phyloP scores from a whole-genome alignment of 2,797 vertebrate genomes.

The Choloepus didactylus region DNA sequence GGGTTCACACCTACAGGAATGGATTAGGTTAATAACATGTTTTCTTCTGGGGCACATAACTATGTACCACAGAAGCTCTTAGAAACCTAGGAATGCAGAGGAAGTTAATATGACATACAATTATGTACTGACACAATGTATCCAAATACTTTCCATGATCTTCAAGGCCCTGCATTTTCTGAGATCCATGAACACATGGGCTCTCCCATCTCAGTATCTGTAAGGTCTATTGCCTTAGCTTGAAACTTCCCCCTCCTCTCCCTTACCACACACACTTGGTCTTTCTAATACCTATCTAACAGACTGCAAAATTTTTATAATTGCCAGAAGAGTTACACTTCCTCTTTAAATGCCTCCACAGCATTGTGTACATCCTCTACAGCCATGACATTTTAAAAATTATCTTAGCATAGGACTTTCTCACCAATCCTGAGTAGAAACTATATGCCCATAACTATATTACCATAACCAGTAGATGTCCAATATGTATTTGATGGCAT shows the following conservation, averaged over 20 bases:
- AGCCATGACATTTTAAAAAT: background rate
- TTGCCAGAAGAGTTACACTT: background rate
- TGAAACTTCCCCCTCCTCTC: background rate
- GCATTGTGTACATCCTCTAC: background rate
- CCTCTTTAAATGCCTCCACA: background rate
- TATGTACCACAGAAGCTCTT: background rate
- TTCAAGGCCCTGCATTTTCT: background rate
- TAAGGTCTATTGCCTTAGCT: background rate
- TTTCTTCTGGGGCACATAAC: too few species aligned
- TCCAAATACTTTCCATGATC: background rate
- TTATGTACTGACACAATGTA: background rate
- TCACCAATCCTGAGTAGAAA: slow-evolving; percentile 1
- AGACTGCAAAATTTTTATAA: background rate
- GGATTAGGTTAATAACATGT: too few species aligned
- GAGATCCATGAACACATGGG: background rate
- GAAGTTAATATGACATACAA: background rate
- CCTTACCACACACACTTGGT: too few species aligned
- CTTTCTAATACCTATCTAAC: background rate
- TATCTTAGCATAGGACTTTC: background rate
- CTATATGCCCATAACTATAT: background rate
- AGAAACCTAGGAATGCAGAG: background rate
- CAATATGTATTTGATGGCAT: background rate
- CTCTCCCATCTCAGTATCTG: background rate
- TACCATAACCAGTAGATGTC: background rate
- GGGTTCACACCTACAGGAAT: too few species aligned